phyloP scores from a whole-genome alignment of 1,140 invertebrate species.

The Micrasema longulum region DNA sequence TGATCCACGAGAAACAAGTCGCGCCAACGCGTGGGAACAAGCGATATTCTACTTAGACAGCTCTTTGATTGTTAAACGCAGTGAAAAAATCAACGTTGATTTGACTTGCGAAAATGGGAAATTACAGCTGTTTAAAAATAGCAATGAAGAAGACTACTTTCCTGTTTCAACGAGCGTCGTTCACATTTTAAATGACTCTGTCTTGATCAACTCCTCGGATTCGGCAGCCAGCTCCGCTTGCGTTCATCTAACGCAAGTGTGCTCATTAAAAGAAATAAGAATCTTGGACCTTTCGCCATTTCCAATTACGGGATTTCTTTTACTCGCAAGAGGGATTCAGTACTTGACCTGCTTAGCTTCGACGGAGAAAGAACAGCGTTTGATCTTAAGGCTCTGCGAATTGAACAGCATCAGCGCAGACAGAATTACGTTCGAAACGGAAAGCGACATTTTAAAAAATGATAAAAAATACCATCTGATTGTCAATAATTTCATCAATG shows the following conservation, averaged over 20 bases:
- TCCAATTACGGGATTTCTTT: slow-evolving; percentile 45
- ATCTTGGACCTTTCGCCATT: slow-evolving; percentile 47
- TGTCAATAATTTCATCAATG: slow-evolving; percentile 35
- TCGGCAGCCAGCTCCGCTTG: slow-evolving; percentile 35
- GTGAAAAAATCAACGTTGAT: slow-evolving; percentile 6
- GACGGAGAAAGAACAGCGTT: background rate
- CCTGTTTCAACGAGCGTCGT: slow-evolving; percentile 34
- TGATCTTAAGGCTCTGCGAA: slow-evolving; percentile 40
- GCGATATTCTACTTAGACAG: slow-evolving; percentile 70
- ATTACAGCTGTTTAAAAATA: slow-evolving; percentile 22
- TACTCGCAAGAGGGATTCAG: slow-evolving; percentile 39
- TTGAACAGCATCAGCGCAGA: slow-evolving; percentile 33
- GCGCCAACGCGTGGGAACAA: slow-evolving; percentile 80
- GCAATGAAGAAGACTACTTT: background rate
- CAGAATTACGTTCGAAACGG: slow-evolving; percentile 26
- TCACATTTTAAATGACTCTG: slow-evolving; percentile 44
- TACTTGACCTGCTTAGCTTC: slow-evolving; percentile 12
- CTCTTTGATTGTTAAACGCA: background rate
- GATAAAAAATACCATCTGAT: slow-evolving; percentile 39
- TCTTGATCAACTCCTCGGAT: slow-evolving; percentile 35
- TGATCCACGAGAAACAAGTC: slow-evolving; percentile 64
- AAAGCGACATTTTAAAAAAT: background rate
- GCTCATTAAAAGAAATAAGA: slow-evolving; percentile 22
- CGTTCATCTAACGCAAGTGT: slow-evolving; percentile 42
- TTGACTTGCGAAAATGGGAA: slow-evolving; percentile 33